Percentiles rank a stretch among this genome's conserved stretches.
Conservation (phyloP, 2,113 vertebrate genomes). For the Amphiprion ocellaris region DNA sequence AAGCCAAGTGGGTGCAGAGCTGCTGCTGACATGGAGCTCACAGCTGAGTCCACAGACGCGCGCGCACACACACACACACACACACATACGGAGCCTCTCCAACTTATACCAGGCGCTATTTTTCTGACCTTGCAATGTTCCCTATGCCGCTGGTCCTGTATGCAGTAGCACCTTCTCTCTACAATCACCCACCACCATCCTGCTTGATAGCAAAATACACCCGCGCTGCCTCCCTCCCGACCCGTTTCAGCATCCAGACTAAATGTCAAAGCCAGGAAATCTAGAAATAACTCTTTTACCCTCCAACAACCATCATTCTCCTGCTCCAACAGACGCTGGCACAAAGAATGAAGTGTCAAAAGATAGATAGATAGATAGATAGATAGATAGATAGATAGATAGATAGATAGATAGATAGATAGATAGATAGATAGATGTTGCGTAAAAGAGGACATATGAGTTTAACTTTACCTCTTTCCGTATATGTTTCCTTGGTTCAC, state of each 20-base stretch:
- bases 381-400: constrained; percentile 11
- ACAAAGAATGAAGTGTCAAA: background rate
- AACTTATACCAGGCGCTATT: constrained; percentile 42
- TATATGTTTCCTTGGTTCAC: background rate
- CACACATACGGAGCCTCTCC: background rate
- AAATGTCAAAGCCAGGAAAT: constrained; percentile 2
- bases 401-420: background rate
- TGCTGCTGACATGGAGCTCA: constrained; percentile 2
- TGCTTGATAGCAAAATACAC: background rate
- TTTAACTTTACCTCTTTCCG: constrained; percentile 70
- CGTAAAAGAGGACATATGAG: constrained; percentile 14
- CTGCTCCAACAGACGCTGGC: constrained; percentile 26
- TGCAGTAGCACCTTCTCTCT: background rate
- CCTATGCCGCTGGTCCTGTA: background rate
- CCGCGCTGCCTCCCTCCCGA: background rate
- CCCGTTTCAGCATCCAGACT: constrained; percentile 29
- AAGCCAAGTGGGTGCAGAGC: constrained; percentile 2
- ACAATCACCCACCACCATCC: background rate
- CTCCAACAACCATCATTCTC: constrained; percentile 7
- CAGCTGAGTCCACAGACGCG: background rate
- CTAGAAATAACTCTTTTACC: constrained; percentile 42
- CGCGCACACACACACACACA: background rate
- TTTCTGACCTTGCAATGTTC: constrained; percentile 71
- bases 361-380: background rate
- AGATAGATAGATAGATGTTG: constrained; percentile 7